Conservation (phyloP, 1,140 invertebrate species). For the Glossosoma conforme region DNA sequence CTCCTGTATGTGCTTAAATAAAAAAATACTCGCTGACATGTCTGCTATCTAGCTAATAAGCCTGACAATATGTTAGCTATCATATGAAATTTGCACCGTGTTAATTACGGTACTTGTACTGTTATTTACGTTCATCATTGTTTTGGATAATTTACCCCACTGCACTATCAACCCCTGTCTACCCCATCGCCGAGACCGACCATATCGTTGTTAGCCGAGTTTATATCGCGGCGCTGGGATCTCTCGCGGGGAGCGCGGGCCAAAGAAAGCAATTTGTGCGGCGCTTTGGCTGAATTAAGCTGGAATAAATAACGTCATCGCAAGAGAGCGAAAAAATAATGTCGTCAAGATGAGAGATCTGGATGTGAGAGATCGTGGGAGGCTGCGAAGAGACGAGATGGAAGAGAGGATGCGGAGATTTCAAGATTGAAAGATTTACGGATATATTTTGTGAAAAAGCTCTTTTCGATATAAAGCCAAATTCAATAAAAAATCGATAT, state of each 20-base stretch:
- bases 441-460: too few relatives aligned
- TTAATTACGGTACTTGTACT: too few relatives aligned
- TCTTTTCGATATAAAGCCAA: too few relatives aligned
- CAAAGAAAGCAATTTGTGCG: slow-evolving; percentile 32
- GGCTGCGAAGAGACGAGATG: background rate
- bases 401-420: background rate
- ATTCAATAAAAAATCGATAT: too few relatives aligned
- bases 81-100: too few relatives aligned
- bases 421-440: too few relatives aligned
- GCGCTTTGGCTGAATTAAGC: slow-evolving; percentile 30
- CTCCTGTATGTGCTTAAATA: too few relatives aligned
- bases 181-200: background rate
- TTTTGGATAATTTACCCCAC: too few relatives aligned
- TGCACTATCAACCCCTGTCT: slow-evolving; percentile 4
- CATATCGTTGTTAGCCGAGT: background rate
- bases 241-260: slow-evolving; percentile 1
- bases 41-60: too few relatives aligned
- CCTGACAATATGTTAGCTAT: too few relatives aligned
- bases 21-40: too few relatives aligned
- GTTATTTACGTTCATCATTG: too few relatives aligned
- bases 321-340: slow-evolving; percentile 26
- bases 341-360: slow-evolving; percentile 27
- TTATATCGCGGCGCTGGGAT: background rate
- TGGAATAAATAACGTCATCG: slow-evolving; percentile 32
- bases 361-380: slow-evolving; percentile 20